These are phyloP conservation scores for Lycopodina hypogea DNA, from an alignment of 37 sponge, comb jelly and placozoan species.

Conservation along the genomic window DNA sequence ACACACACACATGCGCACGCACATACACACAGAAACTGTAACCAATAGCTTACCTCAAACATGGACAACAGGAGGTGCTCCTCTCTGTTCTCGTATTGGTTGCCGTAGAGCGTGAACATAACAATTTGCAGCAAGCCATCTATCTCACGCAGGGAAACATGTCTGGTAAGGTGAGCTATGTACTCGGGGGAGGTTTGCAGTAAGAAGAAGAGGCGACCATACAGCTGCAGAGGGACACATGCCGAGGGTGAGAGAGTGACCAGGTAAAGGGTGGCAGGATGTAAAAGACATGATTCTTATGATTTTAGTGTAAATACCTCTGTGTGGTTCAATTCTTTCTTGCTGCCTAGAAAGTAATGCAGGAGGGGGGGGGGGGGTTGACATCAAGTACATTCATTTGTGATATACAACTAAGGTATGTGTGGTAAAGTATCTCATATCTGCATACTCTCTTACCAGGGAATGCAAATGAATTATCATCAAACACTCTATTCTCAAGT, in stretches of 20 bases:
- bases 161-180: slow-evolving; percentile 78
- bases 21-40: no score
- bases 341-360: not conserved
- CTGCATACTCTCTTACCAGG: no score
- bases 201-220: slow-evolving; percentile 75
- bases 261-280: not conserved
- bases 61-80: slow-evolving; percentile 83
- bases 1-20: no score
- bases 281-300: not conserved
- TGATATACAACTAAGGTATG: no score
- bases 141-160: slow-evolving; percentile 78
- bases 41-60: slow-evolving; percentile 75
- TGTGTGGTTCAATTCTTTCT: slow-evolving; percentile 4
- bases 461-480: slow-evolving; percentile 17
- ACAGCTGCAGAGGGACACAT: slow-evolving; percentile 46
- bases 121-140: slow-evolving; percentile 86
- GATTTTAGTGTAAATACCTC: not conserved
- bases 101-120: slow-evolving; percentile 91
- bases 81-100: slow-evolving; percentile 91
- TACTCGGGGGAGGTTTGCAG: slow-evolving; percentile 88
- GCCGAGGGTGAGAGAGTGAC: not conserved
- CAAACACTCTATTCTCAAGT: slow-evolving; percentile 31
- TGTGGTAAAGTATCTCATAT: no score
- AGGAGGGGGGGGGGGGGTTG: not conserved
- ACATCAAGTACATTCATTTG: not conserved